Conservation (phyloP, 2,113 vertebrate genomes). For the Laticauda colubrina region DNA sequence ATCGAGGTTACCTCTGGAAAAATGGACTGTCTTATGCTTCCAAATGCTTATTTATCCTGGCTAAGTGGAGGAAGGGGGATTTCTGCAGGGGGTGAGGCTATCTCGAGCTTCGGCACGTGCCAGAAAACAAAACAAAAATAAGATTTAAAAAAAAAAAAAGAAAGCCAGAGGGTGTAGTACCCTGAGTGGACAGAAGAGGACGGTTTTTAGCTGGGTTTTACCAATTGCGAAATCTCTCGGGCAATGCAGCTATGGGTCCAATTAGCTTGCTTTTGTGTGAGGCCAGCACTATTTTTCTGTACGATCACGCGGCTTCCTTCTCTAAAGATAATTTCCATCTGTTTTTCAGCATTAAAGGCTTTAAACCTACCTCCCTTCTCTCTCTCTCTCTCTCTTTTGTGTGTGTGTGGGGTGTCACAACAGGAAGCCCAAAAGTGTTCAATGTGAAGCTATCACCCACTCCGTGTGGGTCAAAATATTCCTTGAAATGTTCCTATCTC, state of each 20-base stretch:
- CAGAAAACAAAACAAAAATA: not conserved
- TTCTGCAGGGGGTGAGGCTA: not conserved
- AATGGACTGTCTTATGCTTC: not conserved
- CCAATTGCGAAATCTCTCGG: too few species aligned
- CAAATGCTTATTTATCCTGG: not conserved
- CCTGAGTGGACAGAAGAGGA: not conserved
- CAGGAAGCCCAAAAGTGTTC: not conserved
- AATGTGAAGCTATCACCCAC: not conserved
- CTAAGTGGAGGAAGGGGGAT: not conserved
- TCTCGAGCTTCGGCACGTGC: not conserved
- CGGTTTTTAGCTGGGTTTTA: not conserved
- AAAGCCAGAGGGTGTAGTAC: not conserved
- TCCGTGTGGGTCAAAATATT: not conserved
- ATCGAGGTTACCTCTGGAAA: not conserved
- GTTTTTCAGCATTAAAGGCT: not conserved
- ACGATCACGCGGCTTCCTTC: not conserved
- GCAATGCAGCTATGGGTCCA: rapidly evolving
- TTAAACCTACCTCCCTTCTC: not conserved
- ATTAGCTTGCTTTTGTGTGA: not conserved
- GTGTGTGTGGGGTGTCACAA: not conserved
- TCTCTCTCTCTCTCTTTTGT: not conserved
- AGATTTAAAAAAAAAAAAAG: not conserved
- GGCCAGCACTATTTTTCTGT: too few species aligned
- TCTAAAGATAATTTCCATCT: not conserved
- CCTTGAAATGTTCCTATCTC: not conserved